A percentile compares a stretch with the other conserved stretches of the same genome.
Conservation (phyloP, 2,797 vertebrate species). For the Sitta carolinensis region DNA sequence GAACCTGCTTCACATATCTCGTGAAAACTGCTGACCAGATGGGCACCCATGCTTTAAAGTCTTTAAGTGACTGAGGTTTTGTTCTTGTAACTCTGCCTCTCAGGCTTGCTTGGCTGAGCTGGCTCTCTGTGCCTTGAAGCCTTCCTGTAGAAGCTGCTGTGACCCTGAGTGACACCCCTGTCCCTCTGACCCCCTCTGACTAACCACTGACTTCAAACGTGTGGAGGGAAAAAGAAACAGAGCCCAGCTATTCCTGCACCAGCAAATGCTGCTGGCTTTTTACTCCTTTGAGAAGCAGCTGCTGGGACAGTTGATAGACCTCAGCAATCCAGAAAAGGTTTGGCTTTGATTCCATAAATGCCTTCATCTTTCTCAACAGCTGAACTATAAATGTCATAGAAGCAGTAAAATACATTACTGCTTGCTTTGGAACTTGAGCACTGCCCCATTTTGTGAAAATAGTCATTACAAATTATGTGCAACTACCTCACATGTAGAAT, state of each 20-base stretch:
- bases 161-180: background rate
- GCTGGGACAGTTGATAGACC: background rate
- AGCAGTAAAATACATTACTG: background rate
- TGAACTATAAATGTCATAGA: background rate
- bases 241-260: background rate
- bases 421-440: rapidly evolving
- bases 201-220: background rate
- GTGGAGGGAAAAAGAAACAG: too few relatives aligned
- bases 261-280: background rate
- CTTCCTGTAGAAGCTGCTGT: background rate
- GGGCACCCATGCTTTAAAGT: background rate
- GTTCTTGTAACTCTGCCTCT: background rate
- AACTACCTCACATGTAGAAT: background rate
- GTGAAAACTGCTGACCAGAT: background rate
- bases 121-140: background rate
- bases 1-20: background rate
- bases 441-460: background rate
- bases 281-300: background rate
- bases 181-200: background rate
- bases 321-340: background rate
- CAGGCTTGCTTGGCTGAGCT: background rate
- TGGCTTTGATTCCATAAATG: background rate
- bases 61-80: background rate
- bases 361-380: background rate
- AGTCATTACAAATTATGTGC: background rate